These are phyloP conservation scores for Callimorpha dominula DNA, from an alignment of 2,888 invertebrate species.

Conservation along the genomic window DNA sequence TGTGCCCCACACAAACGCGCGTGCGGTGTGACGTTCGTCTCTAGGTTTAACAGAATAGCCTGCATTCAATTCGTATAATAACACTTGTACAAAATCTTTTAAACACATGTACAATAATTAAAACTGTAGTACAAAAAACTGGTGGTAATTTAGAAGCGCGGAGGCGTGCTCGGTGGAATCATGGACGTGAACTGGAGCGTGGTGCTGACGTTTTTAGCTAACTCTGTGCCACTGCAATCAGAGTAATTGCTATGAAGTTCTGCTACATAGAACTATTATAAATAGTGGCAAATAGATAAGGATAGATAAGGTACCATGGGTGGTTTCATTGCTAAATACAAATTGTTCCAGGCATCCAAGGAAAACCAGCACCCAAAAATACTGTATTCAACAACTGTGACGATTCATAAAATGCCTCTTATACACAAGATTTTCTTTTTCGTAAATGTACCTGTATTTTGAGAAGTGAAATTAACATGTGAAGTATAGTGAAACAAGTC, in stretches of 20 bases:
- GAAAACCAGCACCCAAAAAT: too few relatives aligned
- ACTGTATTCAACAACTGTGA: too few relatives aligned
- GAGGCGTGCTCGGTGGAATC: neutral
- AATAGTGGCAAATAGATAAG: neutral
- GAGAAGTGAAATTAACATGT: too few relatives aligned
- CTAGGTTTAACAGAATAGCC: neutral
- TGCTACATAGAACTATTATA: neutral
- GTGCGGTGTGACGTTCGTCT: neutral
- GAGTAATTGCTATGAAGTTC: constrained; percentile 4
- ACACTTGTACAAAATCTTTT: neutral
- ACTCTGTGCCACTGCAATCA: constrained; percentile 11
- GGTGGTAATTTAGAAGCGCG: constrained; percentile 6
- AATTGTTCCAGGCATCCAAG: too few relatives aligned
- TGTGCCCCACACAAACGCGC: too few relatives aligned
- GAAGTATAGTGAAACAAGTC: too few relatives aligned
- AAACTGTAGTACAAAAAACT: constrained; percentile 22
- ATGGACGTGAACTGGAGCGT: constrained; percentile 46
- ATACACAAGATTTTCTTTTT: too few relatives aligned
- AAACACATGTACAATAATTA: constrained; percentile 18
- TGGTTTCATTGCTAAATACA: too few relatives aligned
- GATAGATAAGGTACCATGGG: too few relatives aligned
- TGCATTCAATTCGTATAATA: too few relatives aligned
- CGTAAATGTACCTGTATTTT: too few relatives aligned
- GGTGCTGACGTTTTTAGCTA: constrained; percentile 42
- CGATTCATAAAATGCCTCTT: too few relatives aligned